phyloP scores from a whole-genome alignment of 35 echinoderm and acorn worm species.

The Stichopus chloronotus region DNA sequence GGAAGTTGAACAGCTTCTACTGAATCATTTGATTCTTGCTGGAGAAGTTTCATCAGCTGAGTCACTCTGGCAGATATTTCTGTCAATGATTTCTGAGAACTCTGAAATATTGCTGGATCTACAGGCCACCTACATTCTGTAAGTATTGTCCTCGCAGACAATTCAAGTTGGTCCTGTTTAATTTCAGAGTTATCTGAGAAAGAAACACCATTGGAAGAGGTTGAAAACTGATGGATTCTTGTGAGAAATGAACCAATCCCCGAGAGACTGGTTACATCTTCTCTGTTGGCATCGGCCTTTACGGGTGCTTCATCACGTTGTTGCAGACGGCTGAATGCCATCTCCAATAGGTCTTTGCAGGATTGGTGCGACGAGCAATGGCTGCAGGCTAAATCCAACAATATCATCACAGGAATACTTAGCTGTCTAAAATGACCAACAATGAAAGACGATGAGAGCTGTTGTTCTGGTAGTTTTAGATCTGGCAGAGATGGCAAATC shows the following conservation, averaged over 20 bases:
- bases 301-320: not conserved
- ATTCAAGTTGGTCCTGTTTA: not conserved
- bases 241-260: slow-evolving; percentile 4
- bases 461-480: not conserved
- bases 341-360: slow-evolving; percentile 74
- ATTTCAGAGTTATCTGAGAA: not conserved
- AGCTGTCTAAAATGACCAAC: slow-evolving; percentile 54
- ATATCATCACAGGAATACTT: slow-evolving; percentile 72
- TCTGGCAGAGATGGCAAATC: slow-evolving; percentile 67
- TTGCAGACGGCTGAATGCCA: slow-evolving; percentile 67
- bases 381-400: slow-evolving; percentile 87
- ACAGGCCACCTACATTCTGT: slow-evolving; percentile 18
- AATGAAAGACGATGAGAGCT: slow-evolving; percentile 4
- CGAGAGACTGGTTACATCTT: not conserved
- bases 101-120: not conserved
- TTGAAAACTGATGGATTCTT: slow-evolving; percentile 4
- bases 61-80: slow-evolving; percentile 21
- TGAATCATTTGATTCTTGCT: not conserved
- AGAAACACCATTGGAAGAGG: not conserved
- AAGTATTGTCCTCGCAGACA: not conserved
- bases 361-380: slow-evolving; percentile 68
- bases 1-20: not conserved
- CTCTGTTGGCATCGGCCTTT: not conserved
- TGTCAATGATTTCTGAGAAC: not conserved
- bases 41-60: not conserved